These are phyloP conservation scores for Eulemur rubriventer DNA, from an alignment of 2,797 vertebrate species.

Conservation along the genomic window DNA sequence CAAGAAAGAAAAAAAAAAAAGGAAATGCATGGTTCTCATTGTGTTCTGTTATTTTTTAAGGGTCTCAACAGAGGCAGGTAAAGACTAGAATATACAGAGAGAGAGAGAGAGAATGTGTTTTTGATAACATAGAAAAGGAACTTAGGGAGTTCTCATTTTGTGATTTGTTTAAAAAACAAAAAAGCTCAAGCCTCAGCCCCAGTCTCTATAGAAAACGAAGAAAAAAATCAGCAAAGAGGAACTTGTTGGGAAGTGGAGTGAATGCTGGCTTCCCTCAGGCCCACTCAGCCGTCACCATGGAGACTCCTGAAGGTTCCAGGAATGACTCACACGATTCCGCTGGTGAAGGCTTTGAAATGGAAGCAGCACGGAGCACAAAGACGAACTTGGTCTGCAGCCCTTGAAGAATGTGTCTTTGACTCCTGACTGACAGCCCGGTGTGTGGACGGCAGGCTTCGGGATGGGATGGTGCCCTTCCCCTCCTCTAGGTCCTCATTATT, in stretches of 20 bases:
- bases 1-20: background rate
- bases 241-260: conserved; percentile 56
- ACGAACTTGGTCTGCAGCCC: conserved; percentile 57
- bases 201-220: background rate
- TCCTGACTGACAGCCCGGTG: background rate
- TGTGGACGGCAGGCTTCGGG: rapidly evolving
- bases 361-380: conserved; percentile 73
- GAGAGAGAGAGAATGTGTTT: background rate
- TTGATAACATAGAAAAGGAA: background rate
- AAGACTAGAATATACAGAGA: background rate
- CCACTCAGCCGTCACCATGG: conserved; percentile 81
- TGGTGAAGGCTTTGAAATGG: conserved; percentile 78
- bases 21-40: background rate
- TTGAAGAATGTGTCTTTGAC: conserved; percentile 67
- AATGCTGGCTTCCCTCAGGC: conserved; percentile 61
- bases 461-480: background rate
- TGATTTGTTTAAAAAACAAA: conserved; percentile 40
- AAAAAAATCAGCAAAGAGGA: conserved; percentile 41
- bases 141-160: conserved; percentile 52
- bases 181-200: conserved; percentile 22
- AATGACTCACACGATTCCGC: conserved; percentile 76
- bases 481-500: background rate
- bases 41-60: background rate
- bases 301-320: conserved; percentile 78
- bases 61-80: conserved; percentile 10